Evolutionary conservation across 2,888 invertebrate genomes (phyloP), one percentile per base, ranked within the genome.

Genomic region (Cataglyphis rosenhaueri): DNA sequence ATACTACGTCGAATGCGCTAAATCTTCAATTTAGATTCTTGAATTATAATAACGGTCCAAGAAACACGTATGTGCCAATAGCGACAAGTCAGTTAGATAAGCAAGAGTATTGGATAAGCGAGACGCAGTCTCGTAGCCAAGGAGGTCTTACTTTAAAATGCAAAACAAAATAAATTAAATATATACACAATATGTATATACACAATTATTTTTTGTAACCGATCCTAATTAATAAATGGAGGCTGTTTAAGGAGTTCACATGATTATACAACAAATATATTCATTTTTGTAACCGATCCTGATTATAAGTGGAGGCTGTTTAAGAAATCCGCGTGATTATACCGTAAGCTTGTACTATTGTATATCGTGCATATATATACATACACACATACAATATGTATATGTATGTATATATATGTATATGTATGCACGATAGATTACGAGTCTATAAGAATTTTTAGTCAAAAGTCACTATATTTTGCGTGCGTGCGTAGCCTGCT

Each of bases 1-100:
- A 55, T 38, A 41, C 5, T 5, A 48, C 38, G 25, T 38, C 32
- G 38, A 75, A 59, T 59, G 32, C 32, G 59, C 35, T 82, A 59
- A 25, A 48, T 29, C 66, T 70, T 68, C 57, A 41, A 71, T 12
- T 73, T 83, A 66, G 66, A 32, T 87, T 81, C 55, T 85, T 44
- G 64, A 86, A 83, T 52, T 81, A 65, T 90, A 91, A 92, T 89
- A 92, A 92, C 87, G 93, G 93, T 94, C 94, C 93, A 93, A 92
- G 88, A 87, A 82, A 89, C 90, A 90, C 89, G 90, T 91, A 94
- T 91, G 94, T 94, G 94, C 94, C 94, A 94, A 94, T 92, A 92
- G 90, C 88, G 89, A 91, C 84, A 87, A 90, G 90, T 88, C 87
- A 87, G 83, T 86, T 89, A 76, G 75, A 81, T 86, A 84, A 83